Evolutionary conservation across 2,888 invertebrate species (phyloP).

Genomic region (Cerastis leucographa): DNA sequence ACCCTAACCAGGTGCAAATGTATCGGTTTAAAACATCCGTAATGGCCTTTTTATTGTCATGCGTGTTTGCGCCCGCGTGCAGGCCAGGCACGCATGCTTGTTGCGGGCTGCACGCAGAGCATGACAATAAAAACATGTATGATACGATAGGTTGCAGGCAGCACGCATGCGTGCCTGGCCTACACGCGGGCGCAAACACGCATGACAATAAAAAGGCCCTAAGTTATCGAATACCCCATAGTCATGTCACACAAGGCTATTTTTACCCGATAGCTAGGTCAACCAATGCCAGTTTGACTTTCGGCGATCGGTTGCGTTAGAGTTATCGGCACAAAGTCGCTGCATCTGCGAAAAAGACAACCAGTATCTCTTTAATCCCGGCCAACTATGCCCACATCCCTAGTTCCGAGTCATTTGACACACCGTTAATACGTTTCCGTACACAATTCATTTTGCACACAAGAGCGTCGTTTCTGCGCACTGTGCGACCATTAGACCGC

Average conservation of each 20-base stretch:
- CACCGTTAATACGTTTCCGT: conserved; percentile 72
- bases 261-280: background rate
- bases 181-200: too few species aligned
- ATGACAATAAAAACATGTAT: too few species aligned
- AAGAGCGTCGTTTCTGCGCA: conserved; percentile 73
- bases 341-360: background rate
- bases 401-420: conserved; percentile 70
- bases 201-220: too few species aligned
- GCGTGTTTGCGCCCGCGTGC: too few species aligned
- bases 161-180: too few species aligned
- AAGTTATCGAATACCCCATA: background rate
- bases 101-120: too few species aligned
- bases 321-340: background rate
- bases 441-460: conserved; percentile 80
- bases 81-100: too few species aligned
- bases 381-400: conserved; percentile 29
- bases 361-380: background rate
- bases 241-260: background rate
- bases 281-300: background rate
- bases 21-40: background rate
- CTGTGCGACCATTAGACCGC: conserved; percentile 77
- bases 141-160: too few species aligned
- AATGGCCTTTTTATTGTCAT: too few species aligned
- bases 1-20: background rate
- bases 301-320: background rate